Evolutionary conservation across 2,888 invertebrate genomes (phyloP).

Genomic region (Margaritifera margaritifera): DNA sequence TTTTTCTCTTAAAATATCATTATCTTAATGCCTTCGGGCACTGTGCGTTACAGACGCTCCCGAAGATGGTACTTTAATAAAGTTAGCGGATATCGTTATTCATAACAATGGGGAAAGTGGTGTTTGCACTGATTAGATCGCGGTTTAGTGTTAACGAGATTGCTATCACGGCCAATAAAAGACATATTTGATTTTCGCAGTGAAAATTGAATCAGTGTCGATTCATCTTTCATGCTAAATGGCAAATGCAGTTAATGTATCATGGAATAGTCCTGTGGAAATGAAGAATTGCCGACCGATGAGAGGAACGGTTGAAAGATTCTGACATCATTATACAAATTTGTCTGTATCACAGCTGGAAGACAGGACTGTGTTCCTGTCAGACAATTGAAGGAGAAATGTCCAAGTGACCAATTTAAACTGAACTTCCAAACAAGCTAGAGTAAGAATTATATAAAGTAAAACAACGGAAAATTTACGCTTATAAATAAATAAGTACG

Average conservation of each 20-base stretch:
- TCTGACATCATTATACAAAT: too few species aligned
- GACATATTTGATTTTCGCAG: constrained; percentile 48
- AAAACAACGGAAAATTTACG: too few species aligned
- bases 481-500: too few species aligned
- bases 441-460: too few species aligned
- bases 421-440: too few species aligned
- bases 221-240: constrained; percentile 44
- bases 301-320: too few species aligned
- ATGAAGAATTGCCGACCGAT: constrained; percentile 6
- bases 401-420: too few species aligned
- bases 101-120: constrained; percentile 43
- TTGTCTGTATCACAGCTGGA: too few species aligned
- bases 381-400: too few species aligned
- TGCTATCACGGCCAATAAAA: constrained; percentile 41
- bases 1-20: constrained; percentile 20
- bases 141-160: constrained; percentile 38
- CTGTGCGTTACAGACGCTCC: constrained; percentile 19
- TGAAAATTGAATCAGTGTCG: constrained; percentile 40
- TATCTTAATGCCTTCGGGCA: constrained; percentile 25
- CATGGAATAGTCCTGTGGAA: constrained; percentile 10
- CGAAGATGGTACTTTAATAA: constrained; percentile 54
- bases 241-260: constrained; percentile 8
- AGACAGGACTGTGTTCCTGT: too few species aligned
- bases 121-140: constrained; percentile 46
- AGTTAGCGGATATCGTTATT: constrained; percentile 57